Evolutionary conservation across 1,140 invertebrate genomes (phyloP), one percentile per base, ranked within the genome.

Genomic region (Drosophila willistoni): DNA sequence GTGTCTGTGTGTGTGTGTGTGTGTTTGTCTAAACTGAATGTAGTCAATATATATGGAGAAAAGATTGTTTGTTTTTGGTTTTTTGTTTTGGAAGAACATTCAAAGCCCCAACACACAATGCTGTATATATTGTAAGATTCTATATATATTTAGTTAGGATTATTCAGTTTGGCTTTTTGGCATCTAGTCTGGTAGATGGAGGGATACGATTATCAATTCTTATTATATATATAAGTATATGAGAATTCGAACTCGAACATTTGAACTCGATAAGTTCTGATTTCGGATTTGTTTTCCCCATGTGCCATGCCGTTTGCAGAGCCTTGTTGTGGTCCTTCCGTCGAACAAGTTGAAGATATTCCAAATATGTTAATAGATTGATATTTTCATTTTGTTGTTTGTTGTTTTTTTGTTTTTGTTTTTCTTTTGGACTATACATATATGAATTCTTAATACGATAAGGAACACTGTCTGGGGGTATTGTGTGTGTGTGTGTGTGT

Each of bases 11-110:
- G 10, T 13, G 36, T 39, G 36, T 39, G 36, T 39, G 36, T 39
- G 10, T 39, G 9, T 39, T 12, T 44, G 7, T 44, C 42, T 44
- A 44, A 44, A 44, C 14, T 59, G 13, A 36, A 17, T 55, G 25
- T 33, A 4, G 56, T 34, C 33, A 51, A 39, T 68, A 14, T 60
- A 29, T 54, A 57, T 39, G 65, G 42, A 59, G 59, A 66, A 59
- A 61, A 39, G 12, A 13, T 5, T 13, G 4, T 66, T 47, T 68
- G 3, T 25, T 25, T 25, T 25, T 4, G 3, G 3, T 25, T 25
- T 25, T 19, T 19, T 19, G 19, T 0, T 25, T 75, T 86, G 81
- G 78, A 81, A 81, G 81, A 86, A 71, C 67, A 62, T 71, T 76
- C 77, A 64, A 83, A 71, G 61, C 68, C 36, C 67, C 62, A 47